A percentile compares a stretch with the other conserved stretches of the same genome.
These are phyloP conservation scores for Chrysolina americana DNA, from an alignment of 2,888 invertebrate species.

Conservation along the genomic window DNA sequence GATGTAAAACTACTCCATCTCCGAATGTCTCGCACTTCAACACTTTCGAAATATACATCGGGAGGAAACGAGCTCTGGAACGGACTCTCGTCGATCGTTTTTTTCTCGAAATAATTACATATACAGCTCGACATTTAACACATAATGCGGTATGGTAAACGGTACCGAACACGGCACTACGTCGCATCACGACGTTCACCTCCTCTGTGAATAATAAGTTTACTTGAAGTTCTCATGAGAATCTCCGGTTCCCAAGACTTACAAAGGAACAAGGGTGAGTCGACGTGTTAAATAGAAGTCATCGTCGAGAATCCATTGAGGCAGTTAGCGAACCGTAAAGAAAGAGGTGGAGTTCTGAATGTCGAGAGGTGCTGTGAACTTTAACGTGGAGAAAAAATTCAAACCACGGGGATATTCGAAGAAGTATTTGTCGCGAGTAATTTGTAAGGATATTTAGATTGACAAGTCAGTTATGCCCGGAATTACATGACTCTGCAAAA, in stretches of 20 bases:
- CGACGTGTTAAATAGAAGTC: slow-evolving; percentile 50
- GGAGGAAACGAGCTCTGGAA: slow-evolving; percentile 12
- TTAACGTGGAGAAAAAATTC: neutral
- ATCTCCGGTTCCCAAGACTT: slow-evolving; percentile 46
- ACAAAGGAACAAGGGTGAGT: slow-evolving; percentile 52
- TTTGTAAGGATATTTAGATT: too few relatives aligned
- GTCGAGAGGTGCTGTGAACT: slow-evolving; percentile 9
- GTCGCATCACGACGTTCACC: slow-evolving; percentile 31
- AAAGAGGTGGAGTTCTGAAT: slow-evolving; percentile 1
- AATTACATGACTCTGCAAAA: too few relatives aligned
- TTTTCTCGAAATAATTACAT: slow-evolving; percentile 8
- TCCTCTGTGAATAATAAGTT: slow-evolving; percentile 42
- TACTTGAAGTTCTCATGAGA: slow-evolving; percentile 45
- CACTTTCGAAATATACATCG: neutral
- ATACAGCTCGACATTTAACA: slow-evolving; percentile 15
- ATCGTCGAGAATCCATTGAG: slow-evolving; percentile 27
- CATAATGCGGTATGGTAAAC: slow-evolving; percentile 12
- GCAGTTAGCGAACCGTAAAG: slow-evolving; percentile 15
- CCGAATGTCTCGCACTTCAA: neutral
- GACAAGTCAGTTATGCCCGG: too few relatives aligned
- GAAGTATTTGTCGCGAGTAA: too few relatives aligned
- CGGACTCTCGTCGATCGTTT: slow-evolving; percentile 1
- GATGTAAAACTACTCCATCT: neutral
- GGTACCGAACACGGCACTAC: slow-evolving; percentile 1
- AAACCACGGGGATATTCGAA: too few relatives aligned